phyloP scores from a whole-genome alignment of 2,888 invertebrate species.

The Seladonia tumulorum region DNA sequence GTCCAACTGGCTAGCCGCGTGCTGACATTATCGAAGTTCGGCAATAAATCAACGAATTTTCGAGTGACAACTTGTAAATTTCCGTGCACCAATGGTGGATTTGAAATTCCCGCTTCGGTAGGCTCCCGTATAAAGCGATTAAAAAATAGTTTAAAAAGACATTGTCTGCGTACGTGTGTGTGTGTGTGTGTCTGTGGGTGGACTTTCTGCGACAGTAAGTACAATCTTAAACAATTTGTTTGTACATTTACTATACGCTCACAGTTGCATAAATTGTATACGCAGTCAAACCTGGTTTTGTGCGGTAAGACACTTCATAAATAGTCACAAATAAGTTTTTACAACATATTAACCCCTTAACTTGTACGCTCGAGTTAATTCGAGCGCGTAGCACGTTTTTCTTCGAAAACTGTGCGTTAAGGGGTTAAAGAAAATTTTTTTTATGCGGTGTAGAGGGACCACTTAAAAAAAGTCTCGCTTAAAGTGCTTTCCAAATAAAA shows the following conservation, averaged over 20 bases:
- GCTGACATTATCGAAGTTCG: background rate
- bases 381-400: no score
- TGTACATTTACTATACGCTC: background rate
- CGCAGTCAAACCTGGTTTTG: no score
- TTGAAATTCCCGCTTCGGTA: background rate
- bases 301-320: no score
- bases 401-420: no score
- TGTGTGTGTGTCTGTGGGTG: background rate
- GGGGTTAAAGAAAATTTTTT: no score
- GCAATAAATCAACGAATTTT: background rate
- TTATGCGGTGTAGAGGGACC: no score
- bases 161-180: background rate
- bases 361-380: no score
- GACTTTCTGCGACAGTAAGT: background rate
- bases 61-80: background rate
- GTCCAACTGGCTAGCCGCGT: background rate
- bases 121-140: background rate
- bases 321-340: no score
- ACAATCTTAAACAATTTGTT: background rate
- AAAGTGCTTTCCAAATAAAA: no score
- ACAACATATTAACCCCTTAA: no score
- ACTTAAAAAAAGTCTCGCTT: no score
- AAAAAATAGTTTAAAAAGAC: background rate
- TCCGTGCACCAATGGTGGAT: background rate
- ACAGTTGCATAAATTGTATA: background rate